phyloP scores from a whole-genome alignment of 2,113 vertebrate species.

The Periophthalmus modestus region DNA sequence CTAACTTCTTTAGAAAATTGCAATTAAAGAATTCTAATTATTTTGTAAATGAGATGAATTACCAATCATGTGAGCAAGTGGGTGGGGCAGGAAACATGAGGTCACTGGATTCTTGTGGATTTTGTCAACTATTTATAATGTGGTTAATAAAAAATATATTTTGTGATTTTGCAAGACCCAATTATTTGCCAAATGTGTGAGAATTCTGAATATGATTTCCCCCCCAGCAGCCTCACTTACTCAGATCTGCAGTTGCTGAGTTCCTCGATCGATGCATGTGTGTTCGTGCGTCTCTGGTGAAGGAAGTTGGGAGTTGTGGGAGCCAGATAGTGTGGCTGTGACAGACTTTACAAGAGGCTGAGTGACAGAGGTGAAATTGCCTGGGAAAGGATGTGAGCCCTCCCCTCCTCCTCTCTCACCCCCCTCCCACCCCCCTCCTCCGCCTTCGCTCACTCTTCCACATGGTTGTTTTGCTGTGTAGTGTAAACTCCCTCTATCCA shows the following conservation, averaged over 20 bases:
- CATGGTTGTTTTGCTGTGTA: conserved; percentile 22
- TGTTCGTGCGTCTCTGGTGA: conserved; percentile 9
- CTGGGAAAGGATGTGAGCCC: conserved; percentile 51
- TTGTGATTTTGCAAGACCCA: too few species aligned
- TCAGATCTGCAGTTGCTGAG: too few species aligned
- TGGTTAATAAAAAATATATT: too few species aligned
- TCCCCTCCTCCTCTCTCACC: neutral
- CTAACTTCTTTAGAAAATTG: neutral
- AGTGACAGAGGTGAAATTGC: conserved; percentile 62
- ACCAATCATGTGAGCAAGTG: too few species aligned
- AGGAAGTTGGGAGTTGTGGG: conserved; percentile 44
- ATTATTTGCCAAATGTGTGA: too few species aligned
- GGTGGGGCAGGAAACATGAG: too few species aligned
- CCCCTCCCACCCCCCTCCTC: conserved; percentile 4
- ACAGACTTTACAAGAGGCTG: conserved; percentile 36
- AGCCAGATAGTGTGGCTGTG: conserved; percentile 43
- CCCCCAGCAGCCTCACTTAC: neutral
- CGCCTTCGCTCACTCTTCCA: conserved; percentile 7
- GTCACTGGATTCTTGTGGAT: too few species aligned
- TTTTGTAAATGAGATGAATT: too few species aligned
- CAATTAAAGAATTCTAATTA: too few species aligned
- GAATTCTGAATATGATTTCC: too few species aligned
- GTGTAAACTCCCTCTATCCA: conserved; percentile 17
- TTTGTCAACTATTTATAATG: too few species aligned
- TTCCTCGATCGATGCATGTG: neutral